Evolutionary conservation across 2,888 invertebrate species (phyloP).

Genomic region (Nomada lathburiana): DNA sequence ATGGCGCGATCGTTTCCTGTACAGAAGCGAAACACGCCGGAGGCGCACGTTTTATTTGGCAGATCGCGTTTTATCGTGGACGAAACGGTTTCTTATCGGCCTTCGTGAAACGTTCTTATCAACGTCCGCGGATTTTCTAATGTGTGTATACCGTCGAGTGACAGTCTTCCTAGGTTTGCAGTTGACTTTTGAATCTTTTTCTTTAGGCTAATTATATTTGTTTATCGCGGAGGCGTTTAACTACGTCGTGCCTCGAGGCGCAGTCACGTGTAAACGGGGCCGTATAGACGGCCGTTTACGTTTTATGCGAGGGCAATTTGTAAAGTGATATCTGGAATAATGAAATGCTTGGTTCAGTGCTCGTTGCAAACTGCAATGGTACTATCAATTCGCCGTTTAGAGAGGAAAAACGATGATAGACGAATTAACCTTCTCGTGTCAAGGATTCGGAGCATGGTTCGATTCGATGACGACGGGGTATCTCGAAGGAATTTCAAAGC

Average conservation of each 20-base stretch:
- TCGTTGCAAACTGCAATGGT: too few relatives aligned
- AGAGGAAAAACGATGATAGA: too few relatives aligned
- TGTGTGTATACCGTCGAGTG: not conserved
- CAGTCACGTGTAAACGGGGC: too few relatives aligned
- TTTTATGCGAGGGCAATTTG: too few relatives aligned
- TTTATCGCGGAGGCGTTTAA: not conserved
- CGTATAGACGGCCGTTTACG: too few relatives aligned
- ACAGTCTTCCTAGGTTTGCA: not conserved
- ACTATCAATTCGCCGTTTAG: too few relatives aligned
- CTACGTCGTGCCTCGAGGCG: not conserved
- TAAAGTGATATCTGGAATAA: too few relatives aligned
- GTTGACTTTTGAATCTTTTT: not conserved
- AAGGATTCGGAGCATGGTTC: too few relatives aligned
- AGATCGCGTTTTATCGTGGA: not conserved
- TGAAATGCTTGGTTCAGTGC: too few relatives aligned
- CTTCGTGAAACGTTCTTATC: not conserved
- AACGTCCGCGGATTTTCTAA: not conserved
- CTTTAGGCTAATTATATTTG: not conserved
- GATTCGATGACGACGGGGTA: too few relatives aligned
- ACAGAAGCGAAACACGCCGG: not conserved
- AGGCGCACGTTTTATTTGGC: not conserved
- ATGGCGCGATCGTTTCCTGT: not conserved
- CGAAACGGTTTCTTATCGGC: conserved; percentile 2
- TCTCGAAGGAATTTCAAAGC: too few relatives aligned
- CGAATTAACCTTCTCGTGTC: too few relatives aligned